Evolutionary conservation across 2,888 invertebrate species (phyloP).

Genomic region (Amorpha juglandis): DNA sequence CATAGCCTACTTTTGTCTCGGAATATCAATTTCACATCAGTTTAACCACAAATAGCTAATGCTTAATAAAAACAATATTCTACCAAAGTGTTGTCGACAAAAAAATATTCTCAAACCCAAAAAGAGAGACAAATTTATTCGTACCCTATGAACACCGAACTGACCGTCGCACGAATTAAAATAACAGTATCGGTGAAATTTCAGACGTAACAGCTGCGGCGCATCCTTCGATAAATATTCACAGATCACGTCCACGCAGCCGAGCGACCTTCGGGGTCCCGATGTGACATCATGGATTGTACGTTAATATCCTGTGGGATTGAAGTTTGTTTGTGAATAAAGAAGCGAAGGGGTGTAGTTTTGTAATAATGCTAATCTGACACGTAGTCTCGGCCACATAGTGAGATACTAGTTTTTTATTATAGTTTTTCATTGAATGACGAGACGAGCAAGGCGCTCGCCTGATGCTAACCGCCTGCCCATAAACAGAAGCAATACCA

Average conservation of each 20-base stretch:
- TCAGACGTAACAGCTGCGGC: conserved; percentile 50
- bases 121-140: background rate
- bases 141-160: background rate
- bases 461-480: no score
- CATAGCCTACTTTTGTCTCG: no score
- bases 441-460: no score
- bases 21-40: no score
- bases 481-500: no score
- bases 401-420: no score
- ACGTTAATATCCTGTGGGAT: conserved; percentile 6
- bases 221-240: conserved; percentile 60
- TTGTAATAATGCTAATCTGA: background rate
- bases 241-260: conserved; percentile 45
- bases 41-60: no score
- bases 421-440: no score
- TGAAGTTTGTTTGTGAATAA: background rate
- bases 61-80: no score
- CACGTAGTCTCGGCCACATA: no score
- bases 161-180: conserved; percentile 22
- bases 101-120: background rate
- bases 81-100: no score
- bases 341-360: background rate
- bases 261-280: conserved; percentile 46
- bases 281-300: conserved; percentile 39
- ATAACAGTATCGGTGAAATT: conserved; percentile 46